These are phyloP conservation scores for Ferdinandea cuprea DNA, from an alignment of 2,888 invertebrate species.

Conservation along the genomic window DNA sequence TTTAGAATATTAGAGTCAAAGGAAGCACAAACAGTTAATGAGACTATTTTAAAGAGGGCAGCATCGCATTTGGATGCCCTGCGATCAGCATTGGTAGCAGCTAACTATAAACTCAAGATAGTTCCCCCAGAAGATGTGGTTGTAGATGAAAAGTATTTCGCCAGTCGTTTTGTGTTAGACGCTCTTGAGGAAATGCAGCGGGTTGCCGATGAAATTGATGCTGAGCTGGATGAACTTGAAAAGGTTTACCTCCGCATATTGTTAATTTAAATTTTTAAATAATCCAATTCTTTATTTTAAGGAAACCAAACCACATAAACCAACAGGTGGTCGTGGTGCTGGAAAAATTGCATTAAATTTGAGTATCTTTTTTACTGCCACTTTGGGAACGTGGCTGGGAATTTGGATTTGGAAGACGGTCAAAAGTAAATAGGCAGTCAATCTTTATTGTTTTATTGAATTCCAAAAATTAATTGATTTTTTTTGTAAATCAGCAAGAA, in stretches of 20 bases:
- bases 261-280: conserved; percentile 62
- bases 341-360: background rate
- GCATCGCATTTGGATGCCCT: conserved; percentile 78
- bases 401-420: conserved; percentile 59
- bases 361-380: conserved; percentile 32
- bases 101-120: conserved; percentile 80
- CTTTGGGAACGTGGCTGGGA: conserved; percentile 38
- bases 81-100: conserved; percentile 79
- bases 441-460: background rate
- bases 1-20: conserved; percentile 76
- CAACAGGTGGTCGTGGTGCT: background rate
- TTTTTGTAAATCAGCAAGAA: no score
- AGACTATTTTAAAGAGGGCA: conserved; percentile 78
- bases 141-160: conserved; percentile 81
- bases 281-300: background rate
- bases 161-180: conserved; percentile 81
- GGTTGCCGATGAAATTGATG: conserved; percentile 78
- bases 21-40: conserved; percentile 78
- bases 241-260: conserved; percentile 62
- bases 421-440: conserved; percentile 40
- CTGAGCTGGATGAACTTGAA: conserved; percentile 77
- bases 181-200: conserved; percentile 79
- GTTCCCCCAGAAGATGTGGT: conserved; percentile 80
- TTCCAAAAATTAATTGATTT: conserved; percentile 7
- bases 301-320: conserved; percentile 18